Evolutionary conservation across 1,140 invertebrate genomes (phyloP).

Genomic region (Delia radicum): DNA sequence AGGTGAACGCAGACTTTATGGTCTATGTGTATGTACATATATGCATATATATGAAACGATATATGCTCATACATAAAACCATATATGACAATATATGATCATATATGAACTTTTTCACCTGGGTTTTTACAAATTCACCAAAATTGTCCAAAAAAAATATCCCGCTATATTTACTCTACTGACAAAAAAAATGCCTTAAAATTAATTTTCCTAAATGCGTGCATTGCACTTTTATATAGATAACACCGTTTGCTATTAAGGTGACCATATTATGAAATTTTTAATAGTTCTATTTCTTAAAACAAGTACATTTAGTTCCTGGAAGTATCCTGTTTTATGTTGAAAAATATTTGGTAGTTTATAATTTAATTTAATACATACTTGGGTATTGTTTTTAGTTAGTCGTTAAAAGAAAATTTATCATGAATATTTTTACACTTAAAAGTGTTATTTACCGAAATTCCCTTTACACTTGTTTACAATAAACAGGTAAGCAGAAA

Average conservation of each 20-base stretch:
- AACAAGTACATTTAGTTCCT: conserved; percentile 2
- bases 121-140: no score
- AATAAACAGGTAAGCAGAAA: neutral
- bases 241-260: neutral
- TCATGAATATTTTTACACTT: neutral
- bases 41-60: no score
- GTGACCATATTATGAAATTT: neutral
- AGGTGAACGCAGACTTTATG: no score
- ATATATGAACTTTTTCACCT: no score
- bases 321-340: neutral
- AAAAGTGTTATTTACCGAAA: no score
- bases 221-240: neutral
- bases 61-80: no score
- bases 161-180: no score
- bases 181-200: no score
- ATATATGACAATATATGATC: no score
- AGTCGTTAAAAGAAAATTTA: neutral
- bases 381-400: neutral
- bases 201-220: no score
- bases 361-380: neutral
- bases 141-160: no score
- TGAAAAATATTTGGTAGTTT: neutral
- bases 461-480: neutral
- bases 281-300: neutral
- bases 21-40: no score